Conservation (phyloP, 92 coral and sea anemone species). For the Epizoanthus fatuus region DNA sequence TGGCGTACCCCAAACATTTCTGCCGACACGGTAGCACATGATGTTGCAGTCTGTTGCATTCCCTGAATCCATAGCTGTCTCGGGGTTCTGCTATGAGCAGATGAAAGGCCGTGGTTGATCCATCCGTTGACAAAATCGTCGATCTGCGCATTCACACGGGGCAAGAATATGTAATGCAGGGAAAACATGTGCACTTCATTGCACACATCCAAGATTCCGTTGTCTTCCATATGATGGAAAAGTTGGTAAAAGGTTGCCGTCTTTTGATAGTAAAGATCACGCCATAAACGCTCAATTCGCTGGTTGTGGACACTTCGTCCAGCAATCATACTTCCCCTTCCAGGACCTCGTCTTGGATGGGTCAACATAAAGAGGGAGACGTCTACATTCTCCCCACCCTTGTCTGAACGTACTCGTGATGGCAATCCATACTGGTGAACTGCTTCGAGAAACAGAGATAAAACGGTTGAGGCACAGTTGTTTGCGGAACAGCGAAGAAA, state of each 20-base stretch:
- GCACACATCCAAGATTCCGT: conserved; percentile 26
- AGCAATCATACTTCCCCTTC: background rate
- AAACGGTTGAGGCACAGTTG: too few relatives aligned
- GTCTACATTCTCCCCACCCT: too few relatives aligned
- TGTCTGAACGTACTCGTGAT: too few relatives aligned
- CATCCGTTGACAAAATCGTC: conserved; percentile 19
- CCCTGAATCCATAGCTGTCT: conserved; percentile 30
- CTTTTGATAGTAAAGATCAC: conserved; percentile 31
- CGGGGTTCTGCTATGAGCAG: conserved; percentile 3
- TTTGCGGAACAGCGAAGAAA: too few relatives aligned
- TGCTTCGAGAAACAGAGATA: too few relatives aligned
- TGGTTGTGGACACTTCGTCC: background rate
- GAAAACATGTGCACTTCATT: conserved; percentile 26
- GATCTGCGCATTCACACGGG: conserved; percentile 16
- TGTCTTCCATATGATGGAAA: conserved; percentile 18
- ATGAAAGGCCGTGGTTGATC: conserved; percentile 13
- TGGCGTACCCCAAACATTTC: conserved; percentile 31
- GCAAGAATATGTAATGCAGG: conserved; percentile 27
- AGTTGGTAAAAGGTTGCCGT: conserved; percentile 22
- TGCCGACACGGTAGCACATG: conserved; percentile 22
- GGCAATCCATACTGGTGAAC: too few relatives aligned
- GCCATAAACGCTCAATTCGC: conserved; percentile 13
- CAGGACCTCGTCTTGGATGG: too few relatives aligned
- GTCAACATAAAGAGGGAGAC: too few relatives aligned
- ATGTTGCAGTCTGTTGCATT: conserved; percentile 18